A percentile compares a stretch with the other conserved stretches of the same genome.
Evolutionary conservation across 2,888 invertebrate species (phyloP).

Genomic region (Aphodius sticticus): DNA sequence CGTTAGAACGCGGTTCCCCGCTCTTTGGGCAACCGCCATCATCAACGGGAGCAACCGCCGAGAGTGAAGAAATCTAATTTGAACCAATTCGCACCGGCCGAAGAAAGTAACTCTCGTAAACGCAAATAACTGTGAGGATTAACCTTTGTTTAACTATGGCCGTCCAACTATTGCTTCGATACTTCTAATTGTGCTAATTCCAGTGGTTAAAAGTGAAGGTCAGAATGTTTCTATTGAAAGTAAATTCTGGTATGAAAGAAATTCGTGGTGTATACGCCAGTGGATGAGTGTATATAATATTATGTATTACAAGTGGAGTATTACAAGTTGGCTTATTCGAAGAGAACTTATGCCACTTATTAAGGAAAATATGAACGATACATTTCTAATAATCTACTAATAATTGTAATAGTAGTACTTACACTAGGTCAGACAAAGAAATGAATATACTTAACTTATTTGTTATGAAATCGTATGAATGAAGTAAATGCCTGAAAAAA

Average conservation of each 20-base stretch:
- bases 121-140: not conserved
- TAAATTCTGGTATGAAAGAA: not conserved
- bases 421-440: not conserved
- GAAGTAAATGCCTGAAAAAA: not conserved
- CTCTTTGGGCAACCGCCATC: not conserved
- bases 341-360: too few relatives aligned
- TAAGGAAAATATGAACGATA: too few relatives aligned
- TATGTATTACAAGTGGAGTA: too few relatives aligned
- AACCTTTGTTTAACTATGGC: not conserved
- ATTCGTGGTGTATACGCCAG: not conserved
- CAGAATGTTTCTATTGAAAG: not conserved
- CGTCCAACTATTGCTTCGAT: not conserved
- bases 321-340: too few relatives aligned
- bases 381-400: too few relatives aligned
- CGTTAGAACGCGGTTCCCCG: not conserved
- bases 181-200: not conserved
- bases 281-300: not conserved
- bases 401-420: not conserved
- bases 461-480: not conserved
- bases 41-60: conserved; percentile 9
- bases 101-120: not conserved
- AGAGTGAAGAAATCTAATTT: conserved; percentile 22
- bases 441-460: not conserved
- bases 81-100: not conserved
- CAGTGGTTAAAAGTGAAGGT: not conserved